Evolutionary conservation across 2,113 vertebrate species (phyloP).

Genomic region (Aphelocoma coerulescens): DNA sequence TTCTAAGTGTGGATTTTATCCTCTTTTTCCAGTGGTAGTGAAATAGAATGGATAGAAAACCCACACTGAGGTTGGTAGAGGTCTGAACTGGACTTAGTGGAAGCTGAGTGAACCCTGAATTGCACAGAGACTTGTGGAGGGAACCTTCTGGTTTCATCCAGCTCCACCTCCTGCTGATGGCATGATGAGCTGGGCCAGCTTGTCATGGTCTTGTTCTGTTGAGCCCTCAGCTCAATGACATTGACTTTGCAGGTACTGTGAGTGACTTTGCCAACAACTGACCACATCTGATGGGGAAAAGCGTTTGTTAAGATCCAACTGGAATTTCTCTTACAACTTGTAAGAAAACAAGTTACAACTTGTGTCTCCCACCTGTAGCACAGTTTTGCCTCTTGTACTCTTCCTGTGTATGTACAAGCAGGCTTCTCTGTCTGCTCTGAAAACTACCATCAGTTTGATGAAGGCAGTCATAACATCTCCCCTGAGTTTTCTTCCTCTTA

Average conservation of each 20-base stretch:
- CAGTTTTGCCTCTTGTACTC: background rate
- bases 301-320: background rate
- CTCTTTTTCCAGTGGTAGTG: background rate
- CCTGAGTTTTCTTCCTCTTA: background rate
- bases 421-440: background rate
- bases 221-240: background rate
- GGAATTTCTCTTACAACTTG: background rate
- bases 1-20: background rate
- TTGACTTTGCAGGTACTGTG: background rate
- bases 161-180: background rate
- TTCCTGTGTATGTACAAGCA: rapidly evolving
- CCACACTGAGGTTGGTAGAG: background rate
- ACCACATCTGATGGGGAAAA: background rate
- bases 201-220: background rate
- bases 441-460: background rate
- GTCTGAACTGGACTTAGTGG: background rate
- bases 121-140: background rate
- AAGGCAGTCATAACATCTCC: background rate
- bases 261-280: background rate
- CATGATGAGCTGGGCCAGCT: background rate
- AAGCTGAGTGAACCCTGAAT: background rate
- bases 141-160: background rate
- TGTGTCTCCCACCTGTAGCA: background rate
- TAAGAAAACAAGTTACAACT: background rate
- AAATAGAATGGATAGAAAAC: background rate